Evolutionary conservation across 2,888 invertebrate genomes (phyloP).

Genomic region (Gymnosoma rotundatum): DNA sequence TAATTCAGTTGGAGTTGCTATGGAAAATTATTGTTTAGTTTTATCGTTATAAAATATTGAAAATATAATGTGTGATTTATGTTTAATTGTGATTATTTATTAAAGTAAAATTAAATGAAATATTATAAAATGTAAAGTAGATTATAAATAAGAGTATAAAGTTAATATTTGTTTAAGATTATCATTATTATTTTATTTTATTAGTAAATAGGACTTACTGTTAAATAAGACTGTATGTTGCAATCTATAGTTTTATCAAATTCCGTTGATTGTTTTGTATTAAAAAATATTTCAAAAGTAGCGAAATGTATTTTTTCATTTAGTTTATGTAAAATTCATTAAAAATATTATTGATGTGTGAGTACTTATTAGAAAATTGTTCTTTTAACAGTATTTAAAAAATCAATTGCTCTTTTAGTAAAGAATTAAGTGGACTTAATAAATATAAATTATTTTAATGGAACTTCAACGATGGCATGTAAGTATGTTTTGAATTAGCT

Average conservation of each 20-base stretch:
- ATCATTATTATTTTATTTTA: background rate
- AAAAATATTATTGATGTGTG: too few species aligned
- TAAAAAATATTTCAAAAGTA: background rate
- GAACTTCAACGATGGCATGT: too few species aligned
- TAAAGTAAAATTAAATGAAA: background rate
- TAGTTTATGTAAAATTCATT: too few species aligned
- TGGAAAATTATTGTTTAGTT: background rate
- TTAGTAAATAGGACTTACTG: background rate
- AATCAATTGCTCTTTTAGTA: too few species aligned
- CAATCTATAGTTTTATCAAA: background rate
- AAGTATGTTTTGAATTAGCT: too few species aligned
- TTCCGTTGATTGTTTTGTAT: background rate
- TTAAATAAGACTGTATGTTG: constrained; percentile 47
- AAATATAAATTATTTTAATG: too few species aligned
- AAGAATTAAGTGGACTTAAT: too few species aligned
- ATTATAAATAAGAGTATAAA: background rate
- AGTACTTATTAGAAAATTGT: too few species aligned
- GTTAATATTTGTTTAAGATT: constrained; percentile 13
- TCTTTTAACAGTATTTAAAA: too few species aligned
- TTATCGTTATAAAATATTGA: background rate
- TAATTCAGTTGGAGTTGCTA: background rate
- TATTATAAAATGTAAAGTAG: background rate
- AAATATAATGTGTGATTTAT: background rate
- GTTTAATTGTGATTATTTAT: constrained; percentile 13
- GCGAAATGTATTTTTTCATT: too few species aligned